phyloP scores from a whole-genome alignment of 2,113 vertebrate species.

The Mionectes macconnelli region DNA sequence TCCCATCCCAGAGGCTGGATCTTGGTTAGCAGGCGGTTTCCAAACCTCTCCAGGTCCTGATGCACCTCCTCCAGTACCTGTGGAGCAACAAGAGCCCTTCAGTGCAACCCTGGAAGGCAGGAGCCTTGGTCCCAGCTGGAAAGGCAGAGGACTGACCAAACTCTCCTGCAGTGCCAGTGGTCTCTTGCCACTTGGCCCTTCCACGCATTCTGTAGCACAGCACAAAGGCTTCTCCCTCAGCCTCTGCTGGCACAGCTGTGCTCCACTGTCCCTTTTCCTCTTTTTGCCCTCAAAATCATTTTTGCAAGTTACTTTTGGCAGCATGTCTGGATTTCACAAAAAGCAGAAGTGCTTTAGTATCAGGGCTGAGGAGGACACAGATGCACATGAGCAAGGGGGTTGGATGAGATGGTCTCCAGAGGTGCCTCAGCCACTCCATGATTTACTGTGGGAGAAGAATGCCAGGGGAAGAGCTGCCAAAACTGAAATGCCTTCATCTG shows the following conservation, averaged over 20 bases:
- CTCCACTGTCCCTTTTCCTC: background rate
- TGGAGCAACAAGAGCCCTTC: background rate
- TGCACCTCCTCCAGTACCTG: slow-evolving; percentile 56
- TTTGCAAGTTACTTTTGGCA: slow-evolving; percentile 17
- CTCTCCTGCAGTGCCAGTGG: background rate
- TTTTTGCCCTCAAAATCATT: background rate
- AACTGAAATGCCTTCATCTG: background rate
- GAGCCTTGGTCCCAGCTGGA: background rate
- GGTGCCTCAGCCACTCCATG: background rate
- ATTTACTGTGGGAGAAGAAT: background rate
- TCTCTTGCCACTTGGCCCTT: background rate
- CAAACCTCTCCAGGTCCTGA: slow-evolving; percentile 76
- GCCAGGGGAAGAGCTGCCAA: slow-evolving; percentile 3
- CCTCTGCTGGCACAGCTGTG: background rate
- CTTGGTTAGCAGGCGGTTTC: slow-evolving; percentile 70
- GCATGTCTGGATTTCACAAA: background rate
- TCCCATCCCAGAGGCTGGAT: slow-evolving; percentile 74
- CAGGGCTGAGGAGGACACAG: background rate
- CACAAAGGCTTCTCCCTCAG: background rate
- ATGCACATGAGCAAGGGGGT: background rate
- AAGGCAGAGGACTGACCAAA: background rate
- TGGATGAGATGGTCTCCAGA: background rate
- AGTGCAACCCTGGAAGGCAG: background rate
- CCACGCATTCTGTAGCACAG: background rate
- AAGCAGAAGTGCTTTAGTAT: background rate